Evolutionary conservation across 2,797 vertebrate genomes (phyloP).

Genomic region (Harpagifer antarcticus): DNA sequence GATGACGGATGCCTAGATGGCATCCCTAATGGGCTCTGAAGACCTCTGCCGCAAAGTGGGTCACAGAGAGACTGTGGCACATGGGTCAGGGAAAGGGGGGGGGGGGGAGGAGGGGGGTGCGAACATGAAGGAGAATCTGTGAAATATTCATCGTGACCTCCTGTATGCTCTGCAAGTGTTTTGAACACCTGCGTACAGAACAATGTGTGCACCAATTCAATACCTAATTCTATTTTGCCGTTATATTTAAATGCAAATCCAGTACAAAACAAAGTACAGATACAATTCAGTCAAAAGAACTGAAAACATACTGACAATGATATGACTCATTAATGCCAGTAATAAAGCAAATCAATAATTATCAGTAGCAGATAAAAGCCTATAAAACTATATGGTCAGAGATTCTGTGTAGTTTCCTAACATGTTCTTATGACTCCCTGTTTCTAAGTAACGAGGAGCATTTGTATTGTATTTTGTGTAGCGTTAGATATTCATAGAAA

Average conservation of each 20-base stretch:
- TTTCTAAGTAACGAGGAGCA: background rate
- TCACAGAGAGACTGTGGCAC: constrained; percentile 59
- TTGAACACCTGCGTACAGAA: background rate
- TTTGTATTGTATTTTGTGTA: background rate
- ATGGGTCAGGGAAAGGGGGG: constrained; percentile 49
- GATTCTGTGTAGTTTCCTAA: background rate
- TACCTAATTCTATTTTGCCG: background rate
- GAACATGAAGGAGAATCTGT: constrained; percentile 51
- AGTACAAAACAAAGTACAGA: background rate
- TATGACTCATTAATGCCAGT: background rate
- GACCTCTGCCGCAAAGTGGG: constrained; percentile 63
- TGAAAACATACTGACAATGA: background rate
- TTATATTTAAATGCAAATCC: background rate
- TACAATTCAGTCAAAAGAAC: background rate
- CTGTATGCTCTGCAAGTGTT: constrained; percentile 40
- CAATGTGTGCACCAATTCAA: constrained; percentile 3
- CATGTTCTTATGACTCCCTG: background rate
- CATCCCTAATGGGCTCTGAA: constrained; percentile 56
- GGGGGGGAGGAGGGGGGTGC: constrained; percentile 26
- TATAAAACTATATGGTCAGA: background rate
- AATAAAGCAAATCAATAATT: background rate
- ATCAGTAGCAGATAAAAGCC: background rate
- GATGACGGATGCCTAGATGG: constrained; percentile 54
- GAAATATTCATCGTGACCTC: constrained; percentile 78
- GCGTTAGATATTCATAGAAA: background rate